Percentiles rank a stretch among this genome's conserved stretches.
Evolutionary conservation across 2,113 vertebrate species (phyloP).

Genomic region (Ahaetulla prasina): DNA sequence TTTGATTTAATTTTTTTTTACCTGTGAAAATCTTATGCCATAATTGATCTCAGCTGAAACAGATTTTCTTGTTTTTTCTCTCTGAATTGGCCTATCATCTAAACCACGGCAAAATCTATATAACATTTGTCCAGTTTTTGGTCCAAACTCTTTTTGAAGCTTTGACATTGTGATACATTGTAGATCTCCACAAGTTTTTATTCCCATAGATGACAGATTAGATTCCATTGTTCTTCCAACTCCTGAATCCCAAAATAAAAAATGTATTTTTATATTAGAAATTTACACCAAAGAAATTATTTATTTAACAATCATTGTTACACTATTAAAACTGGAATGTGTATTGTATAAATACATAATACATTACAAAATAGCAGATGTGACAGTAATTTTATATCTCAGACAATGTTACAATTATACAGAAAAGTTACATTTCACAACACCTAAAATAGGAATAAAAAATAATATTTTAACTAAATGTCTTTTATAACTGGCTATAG

Average conservation of each 20-base stretch:
- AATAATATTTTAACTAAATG: background rate
- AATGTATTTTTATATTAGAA: slow-evolving; percentile 37
- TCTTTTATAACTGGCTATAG: background rate
- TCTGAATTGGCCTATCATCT: slow-evolving; percentile 90
- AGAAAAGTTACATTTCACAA: background rate
- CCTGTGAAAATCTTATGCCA: slow-evolving; percentile 93
- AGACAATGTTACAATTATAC: background rate
- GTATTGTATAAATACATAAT: background rate
- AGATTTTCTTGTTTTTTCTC: slow-evolving; percentile 93
- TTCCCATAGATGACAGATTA: slow-evolving; percentile 82
- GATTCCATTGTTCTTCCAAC: slow-evolving; percentile 90
- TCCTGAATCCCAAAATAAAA: slow-evolving; percentile 67
- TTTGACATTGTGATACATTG: slow-evolving; percentile 86
- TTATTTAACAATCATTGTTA: background rate
- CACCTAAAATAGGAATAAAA: background rate
- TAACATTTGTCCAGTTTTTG: slow-evolving; percentile 90
- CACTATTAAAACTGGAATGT: background rate
- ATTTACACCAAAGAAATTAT: background rate
- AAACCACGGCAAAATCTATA: slow-evolving; percentile 94
- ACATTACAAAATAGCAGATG: background rate
- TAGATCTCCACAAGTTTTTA: slow-evolving; percentile 91
- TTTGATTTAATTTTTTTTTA: slow-evolving; percentile 50
- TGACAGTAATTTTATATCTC: background rate
- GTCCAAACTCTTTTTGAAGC: slow-evolving; percentile 94
- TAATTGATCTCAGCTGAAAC: slow-evolving; percentile 98